Evolutionary conservation across 2,113 vertebrate species (phyloP).

Genomic region (Microcebus griseorufus): DNA sequence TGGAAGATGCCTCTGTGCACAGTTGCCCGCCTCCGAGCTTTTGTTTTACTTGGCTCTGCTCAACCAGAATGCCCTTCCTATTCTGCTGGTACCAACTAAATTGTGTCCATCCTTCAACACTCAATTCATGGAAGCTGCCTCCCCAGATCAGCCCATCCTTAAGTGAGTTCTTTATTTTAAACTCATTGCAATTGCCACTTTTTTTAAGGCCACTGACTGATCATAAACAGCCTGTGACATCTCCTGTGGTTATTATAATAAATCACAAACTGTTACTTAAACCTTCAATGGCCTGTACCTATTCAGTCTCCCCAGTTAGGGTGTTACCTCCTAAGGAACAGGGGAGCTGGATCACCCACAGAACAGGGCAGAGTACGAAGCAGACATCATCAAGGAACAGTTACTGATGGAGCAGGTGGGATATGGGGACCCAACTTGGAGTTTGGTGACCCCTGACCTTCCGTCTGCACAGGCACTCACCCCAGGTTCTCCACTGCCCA

Average conservation of each 20-base stretch:
- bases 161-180: slow-evolving; percentile 7
- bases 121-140: neutral
- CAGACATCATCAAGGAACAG: neutral
- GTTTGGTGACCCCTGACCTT: neutral
- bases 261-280: slow-evolving; percentile 48
- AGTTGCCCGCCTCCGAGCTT: neutral
- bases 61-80: neutral
- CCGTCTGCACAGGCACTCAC: neutral
- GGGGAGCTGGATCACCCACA: neutral
- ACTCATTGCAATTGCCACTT: neutral
- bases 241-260: neutral
- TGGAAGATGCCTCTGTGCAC: neutral
- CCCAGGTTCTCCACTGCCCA: slow-evolving; percentile 32
- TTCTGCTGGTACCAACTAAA: neutral
- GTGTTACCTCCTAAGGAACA: neutral
- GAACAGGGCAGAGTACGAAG: neutral
- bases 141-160: neutral
- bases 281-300: neutral
- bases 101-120: neutral
- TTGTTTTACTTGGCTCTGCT: slow-evolving; percentile 21
- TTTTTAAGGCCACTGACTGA: neutral
- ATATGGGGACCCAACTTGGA: neutral
- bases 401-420: slow-evolving; percentile 4
- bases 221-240: slow-evolving; percentile 11
- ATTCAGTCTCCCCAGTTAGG: neutral